Evolutionary conservation across 2,888 invertebrate genomes (phyloP).

Genomic region (Enoplolaimus lenunculus): DNA sequence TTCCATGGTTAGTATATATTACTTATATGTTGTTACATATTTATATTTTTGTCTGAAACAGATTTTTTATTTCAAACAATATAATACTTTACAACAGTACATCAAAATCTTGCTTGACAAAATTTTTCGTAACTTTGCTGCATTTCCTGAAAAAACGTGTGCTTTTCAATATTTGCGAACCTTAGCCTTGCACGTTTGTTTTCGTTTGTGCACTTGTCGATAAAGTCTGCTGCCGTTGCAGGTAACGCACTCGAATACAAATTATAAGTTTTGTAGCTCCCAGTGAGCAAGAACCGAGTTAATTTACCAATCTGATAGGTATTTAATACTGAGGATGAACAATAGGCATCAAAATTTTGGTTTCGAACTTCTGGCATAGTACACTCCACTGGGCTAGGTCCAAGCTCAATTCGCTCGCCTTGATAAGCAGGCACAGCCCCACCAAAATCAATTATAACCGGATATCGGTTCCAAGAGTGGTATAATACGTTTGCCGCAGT

Average conservation of each 20-base stretch:
- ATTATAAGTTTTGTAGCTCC: not conserved
- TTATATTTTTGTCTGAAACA: no score
- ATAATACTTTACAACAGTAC: no score
- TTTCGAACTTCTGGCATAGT: not conserved
- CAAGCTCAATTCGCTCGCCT: not conserved
- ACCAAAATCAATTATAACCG: not conserved
- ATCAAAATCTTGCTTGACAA: no score
- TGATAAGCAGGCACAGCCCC: not conserved
- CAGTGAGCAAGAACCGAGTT: not conserved
- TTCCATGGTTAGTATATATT: no score
- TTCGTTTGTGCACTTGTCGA: not conserved
- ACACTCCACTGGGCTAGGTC: not conserved
- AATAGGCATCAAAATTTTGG: not conserved
- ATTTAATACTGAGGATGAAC: not conserved
- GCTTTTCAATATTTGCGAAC: not conserved
- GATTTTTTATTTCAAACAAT: no score
- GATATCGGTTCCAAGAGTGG: not conserved
- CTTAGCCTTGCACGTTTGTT: not conserved
- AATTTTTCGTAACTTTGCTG: no score
- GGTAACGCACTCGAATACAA: not conserved
- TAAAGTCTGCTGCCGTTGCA: not conserved
- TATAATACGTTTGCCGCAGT: not conserved
- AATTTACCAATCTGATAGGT: not conserved
- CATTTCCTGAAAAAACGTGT: not conserved
- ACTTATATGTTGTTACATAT: no score